These are phyloP conservation scores for Cyphomyrmex costatus DNA, from an alignment of 1,140 invertebrate species.

Conservation along the genomic window DNA sequence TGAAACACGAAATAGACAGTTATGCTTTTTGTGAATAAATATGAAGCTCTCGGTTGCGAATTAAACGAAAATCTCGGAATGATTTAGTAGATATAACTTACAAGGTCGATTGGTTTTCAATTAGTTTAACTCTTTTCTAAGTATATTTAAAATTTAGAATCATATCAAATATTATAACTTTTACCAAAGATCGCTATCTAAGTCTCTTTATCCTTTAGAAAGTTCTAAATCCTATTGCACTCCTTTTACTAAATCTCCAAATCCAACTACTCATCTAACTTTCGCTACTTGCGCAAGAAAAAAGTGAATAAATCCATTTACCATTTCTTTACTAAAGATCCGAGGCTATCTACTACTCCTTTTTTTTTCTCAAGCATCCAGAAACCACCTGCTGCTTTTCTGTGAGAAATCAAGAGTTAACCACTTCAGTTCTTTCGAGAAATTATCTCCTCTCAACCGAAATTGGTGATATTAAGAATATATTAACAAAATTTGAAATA, in stretches of 20 bases:
- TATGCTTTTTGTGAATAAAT: background rate
- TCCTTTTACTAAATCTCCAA: slow-evolving; percentile 38
- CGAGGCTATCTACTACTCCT: slow-evolving; percentile 15
- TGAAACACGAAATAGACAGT: background rate
- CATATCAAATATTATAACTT: background rate
- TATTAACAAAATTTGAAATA: background rate
- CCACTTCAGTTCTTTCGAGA: slow-evolving; percentile 22
- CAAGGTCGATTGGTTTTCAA: background rate
- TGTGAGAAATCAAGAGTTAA: slow-evolving; percentile 54
- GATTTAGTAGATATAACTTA: background rate
- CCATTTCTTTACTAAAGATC: slow-evolving; percentile 47
- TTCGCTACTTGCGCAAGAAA: slow-evolving; percentile 16
- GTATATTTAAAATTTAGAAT: background rate
- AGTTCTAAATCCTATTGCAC: slow-evolving; percentile 38
- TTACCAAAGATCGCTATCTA: background rate
- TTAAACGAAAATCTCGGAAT: background rate
- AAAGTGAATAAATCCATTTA: slow-evolving; percentile 54
- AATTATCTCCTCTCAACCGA: background rate
- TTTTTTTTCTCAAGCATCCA: slow-evolving; percentile 26
- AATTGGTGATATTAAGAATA: slow-evolving; percentile 13
- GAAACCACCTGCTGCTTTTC: slow-evolving; percentile 60
- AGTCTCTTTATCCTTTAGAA: slow-evolving; percentile 19
- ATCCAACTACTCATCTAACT: slow-evolving; percentile 37
- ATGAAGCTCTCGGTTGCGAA: background rate
- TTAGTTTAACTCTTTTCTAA: background rate